phyloP scores from a whole-genome alignment of 1,140 invertebrate species.

The Drosophila bocqueti region DNA sequence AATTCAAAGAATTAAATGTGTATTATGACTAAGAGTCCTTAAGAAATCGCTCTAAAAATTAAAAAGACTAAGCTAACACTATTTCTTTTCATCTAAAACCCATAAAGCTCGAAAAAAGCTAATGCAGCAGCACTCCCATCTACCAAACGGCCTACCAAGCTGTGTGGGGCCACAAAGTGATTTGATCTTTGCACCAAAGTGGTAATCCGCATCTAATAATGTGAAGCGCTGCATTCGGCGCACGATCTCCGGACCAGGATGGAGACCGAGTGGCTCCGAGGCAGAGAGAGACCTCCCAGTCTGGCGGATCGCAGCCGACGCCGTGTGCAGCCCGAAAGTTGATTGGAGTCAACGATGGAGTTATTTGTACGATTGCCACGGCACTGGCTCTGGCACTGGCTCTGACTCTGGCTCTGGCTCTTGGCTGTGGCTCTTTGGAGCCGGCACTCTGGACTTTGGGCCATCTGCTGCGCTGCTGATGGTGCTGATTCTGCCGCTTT shows the following conservation, averaged over 20 bases:
- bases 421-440: constrained; percentile 4
- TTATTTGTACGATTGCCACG: constrained; percentile 79
- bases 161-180: constrained; percentile 76
- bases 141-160: constrained; percentile 32
- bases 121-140: constrained; percentile 14
- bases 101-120: neutral
- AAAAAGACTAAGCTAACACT: too few species aligned
- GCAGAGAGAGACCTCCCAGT: constrained; percentile 75
- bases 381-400: constrained; percentile 2
- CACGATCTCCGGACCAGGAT: constrained; percentile 66
- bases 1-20: too few species aligned
- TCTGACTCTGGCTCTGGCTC: neutral
- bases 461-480: constrained; percentile 47
- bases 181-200: constrained; percentile 84
- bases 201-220: constrained; percentile 84
- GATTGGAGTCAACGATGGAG: constrained; percentile 83
- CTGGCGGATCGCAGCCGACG: constrained; percentile 43
- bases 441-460: constrained; percentile 27
- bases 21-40: too few species aligned
- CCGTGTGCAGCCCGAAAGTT: constrained; percentile 63
- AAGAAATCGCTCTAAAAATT: too few species aligned
- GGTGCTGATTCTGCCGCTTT: constrained; percentile 35
- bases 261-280: constrained; percentile 45
- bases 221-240: constrained; percentile 80
- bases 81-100: too few species aligned